These are phyloP conservation scores for Trimorus sp. DNA, from an alignment of 2,888 invertebrate species.

Conservation along the genomic window DNA sequence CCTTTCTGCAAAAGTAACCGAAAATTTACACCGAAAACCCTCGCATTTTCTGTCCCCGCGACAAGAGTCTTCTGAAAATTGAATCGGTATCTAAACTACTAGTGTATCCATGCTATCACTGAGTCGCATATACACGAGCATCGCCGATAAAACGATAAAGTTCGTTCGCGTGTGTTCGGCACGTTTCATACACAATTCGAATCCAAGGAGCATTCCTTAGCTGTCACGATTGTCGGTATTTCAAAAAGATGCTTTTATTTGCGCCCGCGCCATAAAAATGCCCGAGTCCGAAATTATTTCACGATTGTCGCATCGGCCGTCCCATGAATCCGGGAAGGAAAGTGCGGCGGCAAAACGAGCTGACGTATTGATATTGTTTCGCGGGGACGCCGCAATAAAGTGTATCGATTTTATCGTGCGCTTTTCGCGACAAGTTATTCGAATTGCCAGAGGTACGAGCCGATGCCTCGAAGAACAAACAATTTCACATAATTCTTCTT, in stretches of 20 bases:
- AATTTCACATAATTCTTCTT: constrained; percentile 38
- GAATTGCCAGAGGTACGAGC: not conserved
- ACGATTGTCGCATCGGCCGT: not conserved
- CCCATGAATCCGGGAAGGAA: not conserved
- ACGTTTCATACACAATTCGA: constrained; percentile 38
- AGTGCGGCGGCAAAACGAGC: not conserved
- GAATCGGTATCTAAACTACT: constrained; percentile 27
- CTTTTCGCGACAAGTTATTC: constrained; percentile 1
- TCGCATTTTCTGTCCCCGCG: not conserved
- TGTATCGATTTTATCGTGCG: not conserved
- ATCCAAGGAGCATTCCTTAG: constrained; percentile 32
- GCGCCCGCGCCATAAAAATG: constrained; percentile 16
- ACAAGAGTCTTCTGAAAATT: not conserved
- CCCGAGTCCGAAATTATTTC: constrained; percentile 8
- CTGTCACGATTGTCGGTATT: constrained; percentile 31
- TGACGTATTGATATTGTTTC: not conserved
- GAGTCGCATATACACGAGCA: constrained; percentile 18
- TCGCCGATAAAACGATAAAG: constrained; percentile 44
- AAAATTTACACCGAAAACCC: too few species aligned
- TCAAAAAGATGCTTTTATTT: constrained; percentile 28
- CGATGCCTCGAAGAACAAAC: constrained; percentile 27
- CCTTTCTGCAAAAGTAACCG: too few species aligned
- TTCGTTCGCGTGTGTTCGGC: constrained; percentile 39
- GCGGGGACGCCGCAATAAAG: not conserved
- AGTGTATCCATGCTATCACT: constrained; percentile 18